phyloP scores from a whole-genome alignment of 2,888 invertebrate genomes.

The Eupsilia transversa region DNA sequence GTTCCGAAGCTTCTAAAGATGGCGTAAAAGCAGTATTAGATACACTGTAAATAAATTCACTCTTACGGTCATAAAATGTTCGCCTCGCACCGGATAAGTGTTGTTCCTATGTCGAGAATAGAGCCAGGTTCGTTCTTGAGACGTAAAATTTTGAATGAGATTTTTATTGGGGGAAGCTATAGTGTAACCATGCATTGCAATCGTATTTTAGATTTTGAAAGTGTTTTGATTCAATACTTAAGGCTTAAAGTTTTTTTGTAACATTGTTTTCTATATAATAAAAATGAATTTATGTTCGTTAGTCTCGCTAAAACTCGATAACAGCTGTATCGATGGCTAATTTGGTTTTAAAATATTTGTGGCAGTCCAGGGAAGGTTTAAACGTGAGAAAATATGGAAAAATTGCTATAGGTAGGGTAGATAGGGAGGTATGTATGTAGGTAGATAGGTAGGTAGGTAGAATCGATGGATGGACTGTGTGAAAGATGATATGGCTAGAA shows the following conservation, averaged over 20 bases:
- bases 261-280: too few species aligned
- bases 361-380: too few species aligned
- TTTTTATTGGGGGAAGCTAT: conserved; percentile 49
- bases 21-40: conserved; percentile 69
- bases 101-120: conserved; percentile 45
- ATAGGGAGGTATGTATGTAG: too few species aligned
- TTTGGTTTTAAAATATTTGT: too few species aligned
- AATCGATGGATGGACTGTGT: too few species aligned
- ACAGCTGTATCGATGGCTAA: too few species aligned
- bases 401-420: too few species aligned
- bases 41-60: conserved; percentile 75
- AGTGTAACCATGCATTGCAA: not conserved
- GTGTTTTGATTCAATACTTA: not conserved
- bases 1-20: conserved; percentile 60
- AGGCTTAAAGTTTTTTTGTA: not conserved
- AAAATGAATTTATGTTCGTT: too few species aligned
- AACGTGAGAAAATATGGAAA: too few species aligned
- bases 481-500: too few species aligned
- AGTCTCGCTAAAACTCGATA: too few species aligned
- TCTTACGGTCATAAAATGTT: conserved; percentile 73
- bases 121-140: conserved; percentile 27
- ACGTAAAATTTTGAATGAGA: conserved; percentile 48
- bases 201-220: conserved; percentile 5
- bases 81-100: conserved; percentile 55
- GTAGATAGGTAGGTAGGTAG: too few species aligned